Evolutionary conservation across 2,888 invertebrate genomes (phyloP).

Genomic region (Mesoligia furuncula): DNA sequence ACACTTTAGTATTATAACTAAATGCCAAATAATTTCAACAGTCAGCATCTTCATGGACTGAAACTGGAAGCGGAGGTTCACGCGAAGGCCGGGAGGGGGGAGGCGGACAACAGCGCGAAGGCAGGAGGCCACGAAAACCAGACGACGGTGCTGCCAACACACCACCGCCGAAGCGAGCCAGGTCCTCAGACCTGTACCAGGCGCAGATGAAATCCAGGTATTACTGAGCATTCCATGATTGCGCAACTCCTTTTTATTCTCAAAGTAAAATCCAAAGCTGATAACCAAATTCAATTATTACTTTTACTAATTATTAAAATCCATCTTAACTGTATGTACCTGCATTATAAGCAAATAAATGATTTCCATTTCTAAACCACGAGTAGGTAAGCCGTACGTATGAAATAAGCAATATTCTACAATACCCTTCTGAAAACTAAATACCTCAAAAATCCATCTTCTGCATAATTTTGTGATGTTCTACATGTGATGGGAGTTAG

Average conservation of each 20-base stretch:
- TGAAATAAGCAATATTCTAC: not conserved
- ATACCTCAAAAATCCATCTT: not conserved
- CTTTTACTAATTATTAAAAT: not conserved
- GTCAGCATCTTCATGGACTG: constrained; percentile 88
- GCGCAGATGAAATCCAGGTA: constrained; percentile 90
- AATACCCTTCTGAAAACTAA: not conserved
- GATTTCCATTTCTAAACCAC: not conserved
- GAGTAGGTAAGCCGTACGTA: not conserved
- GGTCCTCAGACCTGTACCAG: constrained; percentile 93
- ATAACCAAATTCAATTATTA: not conserved
- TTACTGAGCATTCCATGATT: constrained; percentile 70
- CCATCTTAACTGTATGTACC: too few species aligned
- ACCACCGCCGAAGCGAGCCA: constrained; percentile 93
- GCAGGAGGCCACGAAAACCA: constrained; percentile 89
- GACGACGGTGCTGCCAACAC: constrained; percentile 87
- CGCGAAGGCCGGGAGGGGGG: constrained; percentile 81
- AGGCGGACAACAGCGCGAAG: constrained; percentile 77
- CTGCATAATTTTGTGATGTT: not conserved
- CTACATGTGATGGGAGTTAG: constrained; percentile 43
- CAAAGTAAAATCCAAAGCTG: not conserved
- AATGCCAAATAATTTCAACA: constrained; percentile 63
- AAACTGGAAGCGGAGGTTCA: constrained; percentile 85
- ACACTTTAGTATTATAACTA: not conserved
- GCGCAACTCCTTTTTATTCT: not conserved
- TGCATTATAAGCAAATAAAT: too few species aligned